Evolutionary conservation across 2,888 invertebrate genomes (phyloP), one percentile per base, ranked within the genome.

Genomic region (Aporophyla nigra): DNA sequence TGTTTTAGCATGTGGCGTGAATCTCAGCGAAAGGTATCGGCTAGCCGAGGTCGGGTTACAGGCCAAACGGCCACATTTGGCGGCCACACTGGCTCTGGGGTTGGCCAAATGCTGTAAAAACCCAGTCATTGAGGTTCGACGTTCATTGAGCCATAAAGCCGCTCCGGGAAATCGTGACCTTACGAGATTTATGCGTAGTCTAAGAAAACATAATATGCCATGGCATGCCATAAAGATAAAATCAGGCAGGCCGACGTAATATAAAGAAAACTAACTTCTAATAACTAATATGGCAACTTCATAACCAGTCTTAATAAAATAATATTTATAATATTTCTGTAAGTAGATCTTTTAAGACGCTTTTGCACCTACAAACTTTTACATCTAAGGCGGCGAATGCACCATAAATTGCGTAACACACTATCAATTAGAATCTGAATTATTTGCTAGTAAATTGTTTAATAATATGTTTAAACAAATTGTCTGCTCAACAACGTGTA

Each of bases 71-170:
- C 93, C 95, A 84, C 84, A 84, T 84, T 84, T 86, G 84, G 84
- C 91, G 92, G 90, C 94, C 95, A 94, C 93, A 93, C 94, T 92
- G 92, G 86, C 86, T 86, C 86, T 83, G 86, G 85, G 74, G 86
- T 85, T 87, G 87, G 89, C 94, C 93, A 93, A 94, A 94, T 94
- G 94, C 88, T 89, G 92, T 91, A 94, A 94, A 94, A 94, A 93
- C 88, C 75, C 83, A 83, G 85, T 86, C 95, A 95, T 95, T 95
- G 91, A 95, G 88, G 92, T 86, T 83, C 87, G 74, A 72, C 67
- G 86, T 66, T 86, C 90, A 91, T 71, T 92, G 91, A 90, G 88
- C 90, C 89, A 92, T 90, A 89, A 91, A 92, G 89, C 91, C 91
- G 87, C 78, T 82, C 83, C 85, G 88, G 88, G 86, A 90, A 90